Evolutionary conservation across 2,888 invertebrate species (phyloP), one percentile per base, ranked within the genome.

Genomic region (Lissocephala sabroskyi): DNA sequence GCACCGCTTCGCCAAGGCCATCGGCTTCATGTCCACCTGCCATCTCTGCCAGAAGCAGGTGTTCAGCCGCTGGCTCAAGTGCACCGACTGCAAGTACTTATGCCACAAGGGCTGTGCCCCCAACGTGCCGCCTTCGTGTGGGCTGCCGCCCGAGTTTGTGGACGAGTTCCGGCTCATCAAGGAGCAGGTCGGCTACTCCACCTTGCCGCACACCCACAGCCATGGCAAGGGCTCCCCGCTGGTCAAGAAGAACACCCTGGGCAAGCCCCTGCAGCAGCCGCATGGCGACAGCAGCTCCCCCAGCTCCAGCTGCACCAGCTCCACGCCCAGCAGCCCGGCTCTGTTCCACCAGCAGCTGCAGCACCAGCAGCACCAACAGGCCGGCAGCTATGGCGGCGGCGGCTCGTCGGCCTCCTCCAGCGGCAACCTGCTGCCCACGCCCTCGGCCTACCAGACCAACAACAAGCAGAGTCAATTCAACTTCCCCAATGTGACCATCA

Each of bases 221-320:
- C 40, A 32, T 42, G 33, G 78, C 86, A 80, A 84, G 54, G 76
- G 80, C 30, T 84, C 84, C 6, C 84, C 84, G 1, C 79, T 81
- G 56, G 61, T 81, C 1, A 50, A 60, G 7, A 76, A 76, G 19
- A 79, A 65, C 45, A 71, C 71, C 2, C 53, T 82, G 6, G 67
- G 73, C n/a, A 82, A 79, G 32, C 67, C 71, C 0, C 53, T 54
- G 7, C 65, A 68, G 53, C 77, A 65, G 28, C 66, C 67, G 63
- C 75, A 67, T 19, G 92, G 91, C 17, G 95, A 96, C 85, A 95
- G 94, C 62, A 94, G 95, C 84, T 96, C 96, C 33, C 96, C 94
- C 82, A 95, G 96, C 46, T 97, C 97, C 46, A 97, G 96, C 84
- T 97, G 96, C 86, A 97, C 96, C 86, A 96, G 96, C 83, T 97